Percentiles rank a stretch among this genome's conserved stretches.
Conservation (phyloP, 2,888 invertebrate species). For the Hermaeophaga mercurialis region DNA sequence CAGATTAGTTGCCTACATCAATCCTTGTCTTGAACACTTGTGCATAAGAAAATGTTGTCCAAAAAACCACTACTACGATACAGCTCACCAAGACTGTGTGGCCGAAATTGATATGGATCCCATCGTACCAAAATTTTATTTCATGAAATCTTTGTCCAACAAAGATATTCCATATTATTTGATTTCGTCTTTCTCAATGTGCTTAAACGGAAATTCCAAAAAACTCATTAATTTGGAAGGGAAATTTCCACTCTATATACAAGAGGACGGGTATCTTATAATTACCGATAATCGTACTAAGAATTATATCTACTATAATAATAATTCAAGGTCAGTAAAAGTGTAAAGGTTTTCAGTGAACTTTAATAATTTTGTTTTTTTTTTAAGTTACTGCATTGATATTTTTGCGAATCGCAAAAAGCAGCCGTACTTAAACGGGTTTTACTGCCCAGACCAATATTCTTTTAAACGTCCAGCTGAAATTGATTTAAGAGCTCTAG, state of each 20-base stretch:
- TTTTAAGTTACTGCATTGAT: constrained; percentile 37
- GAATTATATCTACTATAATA: neutral
- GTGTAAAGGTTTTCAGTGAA: too few species aligned
- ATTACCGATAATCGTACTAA: neutral
- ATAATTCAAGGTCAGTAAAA: neutral
- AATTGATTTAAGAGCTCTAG: neutral
- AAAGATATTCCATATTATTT: neutral
- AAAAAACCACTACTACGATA: neutral
- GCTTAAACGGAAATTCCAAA: neutral
- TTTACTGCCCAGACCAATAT: constrained; percentile 26
- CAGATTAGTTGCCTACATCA: neutral
- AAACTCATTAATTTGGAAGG: neutral
- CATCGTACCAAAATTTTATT: neutral
- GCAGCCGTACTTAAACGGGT: constrained; percentile 27
- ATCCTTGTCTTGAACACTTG: constrained; percentile 15
- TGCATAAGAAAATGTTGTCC: constrained; percentile 28
- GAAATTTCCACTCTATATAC: neutral
- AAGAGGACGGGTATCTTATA: constrained; percentile 1
- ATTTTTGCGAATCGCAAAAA: constrained; percentile 31
- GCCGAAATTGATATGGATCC: neutral
- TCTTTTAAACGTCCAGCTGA: neutral
- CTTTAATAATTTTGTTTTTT: too few species aligned
- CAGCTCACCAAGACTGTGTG: neutral
- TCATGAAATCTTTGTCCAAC: neutral
- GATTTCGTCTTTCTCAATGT: neutral